Percentiles rank a stretch among this genome's conserved stretches.
Conservation (phyloP, 1,140 invertebrate species). For the Antheraea mylitta region DNA sequence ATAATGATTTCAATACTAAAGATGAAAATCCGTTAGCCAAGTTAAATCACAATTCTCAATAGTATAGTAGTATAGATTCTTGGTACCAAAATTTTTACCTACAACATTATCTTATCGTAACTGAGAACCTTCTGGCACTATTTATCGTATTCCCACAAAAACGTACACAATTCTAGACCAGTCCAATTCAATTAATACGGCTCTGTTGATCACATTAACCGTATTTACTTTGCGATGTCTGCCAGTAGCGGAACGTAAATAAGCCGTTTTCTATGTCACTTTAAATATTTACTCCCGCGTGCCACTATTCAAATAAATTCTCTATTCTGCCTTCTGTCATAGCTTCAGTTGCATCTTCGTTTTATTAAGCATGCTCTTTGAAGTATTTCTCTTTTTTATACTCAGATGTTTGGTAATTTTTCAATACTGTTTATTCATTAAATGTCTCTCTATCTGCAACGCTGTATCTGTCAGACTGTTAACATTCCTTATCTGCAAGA, state of each 20-base stretch:
- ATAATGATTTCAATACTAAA: too few relatives aligned
- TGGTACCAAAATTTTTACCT: background rate
- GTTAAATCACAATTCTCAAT: too few relatives aligned
- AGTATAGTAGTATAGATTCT: too few relatives aligned
- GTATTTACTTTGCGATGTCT: constrained; percentile 40
- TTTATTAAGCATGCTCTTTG: constrained; percentile 25
- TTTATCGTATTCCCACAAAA: constrained; percentile 1
- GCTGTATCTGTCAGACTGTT: too few relatives aligned
- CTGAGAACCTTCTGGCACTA: background rate
- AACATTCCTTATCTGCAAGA: too few relatives aligned
- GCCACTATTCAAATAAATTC: constrained; percentile 49
- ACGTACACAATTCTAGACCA: constrained; percentile 17
- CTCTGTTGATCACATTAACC: constrained; percentile 40
- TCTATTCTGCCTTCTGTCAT: constrained; percentile 33
- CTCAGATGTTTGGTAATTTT: background rate
- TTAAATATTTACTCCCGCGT: constrained; percentile 48
- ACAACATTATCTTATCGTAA: background rate
- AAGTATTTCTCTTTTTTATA: background rate
- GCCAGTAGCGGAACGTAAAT: constrained; percentile 29
- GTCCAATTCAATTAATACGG: constrained; percentile 41
- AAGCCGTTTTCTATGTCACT: constrained; percentile 46
- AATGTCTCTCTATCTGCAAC: too few relatives aligned
- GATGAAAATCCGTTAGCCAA: too few relatives aligned
- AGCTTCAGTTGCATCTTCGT: constrained; percentile 20
- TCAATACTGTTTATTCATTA: too few relatives aligned